Evolutionary conservation across 1,140 invertebrate genomes (phyloP), one percentile per base, ranked within the genome.

Genomic region (Drosophila ohnishii): DNA sequence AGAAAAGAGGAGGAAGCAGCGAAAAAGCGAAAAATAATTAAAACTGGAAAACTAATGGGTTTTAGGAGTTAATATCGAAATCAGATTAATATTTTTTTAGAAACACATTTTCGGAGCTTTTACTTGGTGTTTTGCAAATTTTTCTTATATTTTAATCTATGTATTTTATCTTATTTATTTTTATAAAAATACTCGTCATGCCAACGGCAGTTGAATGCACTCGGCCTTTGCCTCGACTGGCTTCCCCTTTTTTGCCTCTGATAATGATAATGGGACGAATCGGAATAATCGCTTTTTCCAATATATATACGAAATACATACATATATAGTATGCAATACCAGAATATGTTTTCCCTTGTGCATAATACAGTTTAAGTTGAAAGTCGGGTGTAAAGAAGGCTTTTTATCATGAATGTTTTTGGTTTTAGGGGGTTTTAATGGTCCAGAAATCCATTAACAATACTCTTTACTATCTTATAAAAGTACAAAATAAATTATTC

Each of bases 191-290:
- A 56, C 76, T 56, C 57, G 61, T 82, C 75, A 78, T 71, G 75
- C 70, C 62, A 84, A 66, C 44, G 73, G 40, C 69, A 75, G 82
- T 85, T 86, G 82, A 85, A 85, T 82, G 82, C 78, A 85, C 82
- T 85, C 70, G 51, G 60, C 53, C 61, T 47, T 75, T 75, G 53
- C 51, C 39, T 57, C 39, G 11, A 40, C 40, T 57, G 40, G 40
- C 25, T 47, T 58, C 35, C 51, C 42, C 53, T 48, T 71, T 50
- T 53, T 37, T 37, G 51, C 34, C 39, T 53, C 70, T 82, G 82
- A 85, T 85, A 81, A 85, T 74, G 61, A 63, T 65, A 70, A 70
- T 35, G 45, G 32, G 25, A 55, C 19, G 34, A 37, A 37, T 32
- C 37, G 30, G 16, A 53, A 44, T 66, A 66, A 45, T 53, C 62